Evolutionary conservation across 2,888 invertebrate genomes (phyloP).

Genomic region (Alentia gelatinosa): DNA sequence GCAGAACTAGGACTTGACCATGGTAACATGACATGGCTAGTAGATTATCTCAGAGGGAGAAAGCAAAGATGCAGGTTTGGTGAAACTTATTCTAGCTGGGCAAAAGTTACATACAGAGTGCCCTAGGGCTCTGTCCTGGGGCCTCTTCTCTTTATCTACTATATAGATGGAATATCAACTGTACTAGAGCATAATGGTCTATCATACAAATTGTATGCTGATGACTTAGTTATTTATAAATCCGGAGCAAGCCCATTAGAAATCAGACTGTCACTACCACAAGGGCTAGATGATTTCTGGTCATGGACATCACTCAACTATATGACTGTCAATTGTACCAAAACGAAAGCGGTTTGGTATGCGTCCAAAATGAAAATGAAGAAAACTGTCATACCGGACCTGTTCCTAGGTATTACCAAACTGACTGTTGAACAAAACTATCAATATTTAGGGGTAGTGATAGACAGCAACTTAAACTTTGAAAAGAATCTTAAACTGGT

Average conservation of each 20-base stretch:
- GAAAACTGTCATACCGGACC: background rate
- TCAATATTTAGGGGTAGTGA: background rate
- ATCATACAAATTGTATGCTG: background rate
- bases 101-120: background rate
- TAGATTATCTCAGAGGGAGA: background rate
- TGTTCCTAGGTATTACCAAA: background rate
- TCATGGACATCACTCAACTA: background rate
- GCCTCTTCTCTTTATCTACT: background rate
- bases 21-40: background rate
- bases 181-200: background rate
- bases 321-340: background rate
- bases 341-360: background rate
- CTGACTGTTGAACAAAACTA: background rate
- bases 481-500: background rate
- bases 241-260: background rate
- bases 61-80: background rate
- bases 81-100: background rate
- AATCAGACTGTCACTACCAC: background rate
- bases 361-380: background rate
- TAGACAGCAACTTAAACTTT: background rate
- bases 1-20: background rate
- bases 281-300: background rate
- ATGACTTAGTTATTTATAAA: background rate
- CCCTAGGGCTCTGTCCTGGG: background rate
- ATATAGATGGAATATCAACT: background rate